These are phyloP conservation scores for Leptosomus discolor DNA, from an alignment of 2,113 vertebrate genomes.

Conservation along the genomic window DNA sequence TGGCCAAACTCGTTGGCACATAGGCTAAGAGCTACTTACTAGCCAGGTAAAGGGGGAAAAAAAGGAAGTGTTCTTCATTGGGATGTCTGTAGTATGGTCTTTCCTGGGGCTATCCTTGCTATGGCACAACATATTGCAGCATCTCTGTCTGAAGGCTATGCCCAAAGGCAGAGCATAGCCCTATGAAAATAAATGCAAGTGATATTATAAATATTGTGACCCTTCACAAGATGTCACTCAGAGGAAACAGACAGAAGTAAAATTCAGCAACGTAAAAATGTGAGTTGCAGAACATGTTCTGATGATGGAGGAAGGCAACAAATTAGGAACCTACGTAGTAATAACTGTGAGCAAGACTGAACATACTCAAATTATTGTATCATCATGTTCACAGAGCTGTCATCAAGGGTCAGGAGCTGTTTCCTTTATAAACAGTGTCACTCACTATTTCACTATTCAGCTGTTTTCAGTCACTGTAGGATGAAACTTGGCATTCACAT, in stretches of 20 bases:
- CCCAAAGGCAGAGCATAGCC: not conserved
- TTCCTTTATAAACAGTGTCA: slow-evolving; percentile 22
- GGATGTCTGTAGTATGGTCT: not conserved
- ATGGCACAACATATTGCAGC: not conserved
- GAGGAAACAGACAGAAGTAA: not conserved
- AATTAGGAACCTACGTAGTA: not conserved
- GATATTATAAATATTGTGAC: not conserved
- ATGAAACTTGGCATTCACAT: slow-evolving; percentile 30
- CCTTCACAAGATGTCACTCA: not conserved
- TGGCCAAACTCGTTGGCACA: not conserved
- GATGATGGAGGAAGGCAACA: not conserved
- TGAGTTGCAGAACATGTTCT: not conserved
- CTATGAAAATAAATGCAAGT: not conserved
- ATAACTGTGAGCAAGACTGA: not conserved
- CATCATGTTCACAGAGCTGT: slow-evolving; percentile 32
- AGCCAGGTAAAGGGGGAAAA: not conserved
- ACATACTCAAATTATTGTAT: not conserved
- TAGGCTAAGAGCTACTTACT: not conserved
- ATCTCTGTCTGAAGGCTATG: not conserved
- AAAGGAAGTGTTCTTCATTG: not conserved
- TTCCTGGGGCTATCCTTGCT: not conserved
- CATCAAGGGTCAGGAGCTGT: not conserved
- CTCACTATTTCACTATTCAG: slow-evolving; percentile 46
- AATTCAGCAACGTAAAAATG: not conserved
- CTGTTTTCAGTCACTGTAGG: slow-evolving; percentile 27